Conservation (phyloP, 1,140 invertebrate species). For the Sminthurides bifidus region DNA sequence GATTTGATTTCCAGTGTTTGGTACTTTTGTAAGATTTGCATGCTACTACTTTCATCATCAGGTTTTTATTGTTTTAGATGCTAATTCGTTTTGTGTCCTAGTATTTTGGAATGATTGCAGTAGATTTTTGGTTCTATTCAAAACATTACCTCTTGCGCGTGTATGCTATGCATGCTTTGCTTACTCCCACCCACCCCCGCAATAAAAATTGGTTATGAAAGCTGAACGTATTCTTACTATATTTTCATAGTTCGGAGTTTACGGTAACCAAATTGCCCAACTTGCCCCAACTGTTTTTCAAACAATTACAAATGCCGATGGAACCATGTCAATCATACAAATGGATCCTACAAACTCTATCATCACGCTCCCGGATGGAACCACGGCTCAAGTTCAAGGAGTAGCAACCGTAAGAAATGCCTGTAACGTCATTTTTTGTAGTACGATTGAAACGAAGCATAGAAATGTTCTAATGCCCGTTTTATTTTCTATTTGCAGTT, state of each 20-base stretch:
- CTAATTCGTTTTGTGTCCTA: too few species aligned
- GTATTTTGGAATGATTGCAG: too few species aligned
- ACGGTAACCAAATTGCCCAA: constrained; percentile 47
- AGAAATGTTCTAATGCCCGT: not conserved
- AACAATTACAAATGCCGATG: constrained; percentile 91
- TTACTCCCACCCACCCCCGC: too few species aligned
- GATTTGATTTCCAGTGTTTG: too few species aligned
- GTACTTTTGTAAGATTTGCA: too few species aligned
- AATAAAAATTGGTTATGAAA: too few species aligned
- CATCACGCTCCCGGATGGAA: constrained; percentile 88
- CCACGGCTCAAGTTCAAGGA: constrained; percentile 83
- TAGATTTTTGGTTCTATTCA: too few species aligned
- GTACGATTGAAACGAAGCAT: constrained; percentile 4
- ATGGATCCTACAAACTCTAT: constrained; percentile 89
- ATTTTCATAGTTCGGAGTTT: constrained; percentile 10
- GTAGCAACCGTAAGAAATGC: constrained; percentile 59
- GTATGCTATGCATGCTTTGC: too few species aligned
- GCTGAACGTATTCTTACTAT: too few species aligned
- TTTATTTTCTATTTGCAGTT: constrained; percentile 17
- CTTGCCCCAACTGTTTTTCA: constrained; percentile 85
- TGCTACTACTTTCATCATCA: too few species aligned
- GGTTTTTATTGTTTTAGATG: too few species aligned
- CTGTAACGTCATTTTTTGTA: not conserved
- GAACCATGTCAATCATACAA: constrained; percentile 89
- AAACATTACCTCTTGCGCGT: too few species aligned